Conservation (phyloP, 2,888 invertebrate species). For the Scaptomyza reducta region DNA sequence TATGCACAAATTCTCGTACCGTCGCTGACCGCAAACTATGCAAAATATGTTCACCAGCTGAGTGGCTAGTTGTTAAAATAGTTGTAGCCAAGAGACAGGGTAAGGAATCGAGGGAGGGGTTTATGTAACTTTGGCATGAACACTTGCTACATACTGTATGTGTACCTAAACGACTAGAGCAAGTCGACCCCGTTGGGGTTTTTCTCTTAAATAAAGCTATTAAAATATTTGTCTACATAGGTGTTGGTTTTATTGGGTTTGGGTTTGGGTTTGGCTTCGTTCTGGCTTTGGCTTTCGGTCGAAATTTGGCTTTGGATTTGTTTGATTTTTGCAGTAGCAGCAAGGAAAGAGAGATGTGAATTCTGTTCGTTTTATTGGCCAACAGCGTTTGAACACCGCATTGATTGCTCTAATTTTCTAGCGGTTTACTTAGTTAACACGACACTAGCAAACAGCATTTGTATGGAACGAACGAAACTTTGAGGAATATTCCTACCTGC, state of each 20-base stretch:
- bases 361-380: constrained; percentile 5
- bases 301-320: constrained; percentile 37
- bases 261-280: constrained; percentile 27
- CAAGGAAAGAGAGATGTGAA: background rate
- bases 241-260: constrained; percentile 35
- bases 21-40: constrained; percentile 10
- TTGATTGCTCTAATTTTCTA: constrained; percentile 49
- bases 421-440: constrained; percentile 33
- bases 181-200: background rate
- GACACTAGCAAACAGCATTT: constrained; percentile 7
- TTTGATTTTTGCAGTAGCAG: constrained; percentile 1
- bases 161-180: background rate
- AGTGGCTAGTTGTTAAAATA: background rate
- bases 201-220: constrained; percentile 34
- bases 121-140: background rate
- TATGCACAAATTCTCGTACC: constrained; percentile 2
- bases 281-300: constrained; percentile 32
- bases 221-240: constrained; percentile 55
- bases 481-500: background rate
- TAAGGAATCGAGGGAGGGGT: background rate
- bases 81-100: background rate
- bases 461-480: background rate
- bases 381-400: constrained; percentile 9
- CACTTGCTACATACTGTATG: background rate
- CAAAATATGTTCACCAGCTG: constrained; percentile 4